phyloP scores from a whole-genome alignment of 2,888 invertebrate genomes.

The Taphrorychus bicolor region DNA sequence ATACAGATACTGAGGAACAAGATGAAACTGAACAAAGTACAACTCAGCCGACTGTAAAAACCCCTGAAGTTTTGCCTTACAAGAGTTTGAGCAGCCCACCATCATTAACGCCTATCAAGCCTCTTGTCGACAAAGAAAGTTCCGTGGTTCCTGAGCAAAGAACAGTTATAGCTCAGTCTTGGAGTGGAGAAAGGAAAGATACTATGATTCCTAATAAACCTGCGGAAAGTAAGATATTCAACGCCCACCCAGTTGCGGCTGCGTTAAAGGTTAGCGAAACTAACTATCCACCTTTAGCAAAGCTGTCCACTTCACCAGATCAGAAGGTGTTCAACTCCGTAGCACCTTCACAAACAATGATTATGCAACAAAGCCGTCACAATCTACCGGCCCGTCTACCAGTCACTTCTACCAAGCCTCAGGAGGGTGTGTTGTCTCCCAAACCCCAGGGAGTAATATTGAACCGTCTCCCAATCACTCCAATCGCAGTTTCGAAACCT shows the following conservation, averaged over 20 bases:
- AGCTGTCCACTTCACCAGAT: slow-evolving; percentile 25
- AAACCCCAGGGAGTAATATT: slow-evolving; percentile 50
- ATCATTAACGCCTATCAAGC: slow-evolving; percentile 56
- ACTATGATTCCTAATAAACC: slow-evolving; percentile 11
- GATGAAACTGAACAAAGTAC: slow-evolving; percentile 60
- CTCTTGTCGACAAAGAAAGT: slow-evolving; percentile 35
- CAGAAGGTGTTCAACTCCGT: background rate
- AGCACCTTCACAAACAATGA: background rate
- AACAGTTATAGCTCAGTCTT: slow-evolving; percentile 48
- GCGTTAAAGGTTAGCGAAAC: slow-evolving; percentile 48
- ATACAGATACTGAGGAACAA: slow-evolving; percentile 83
- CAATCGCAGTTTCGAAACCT: slow-evolving; percentile 67
- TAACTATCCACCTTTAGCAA: slow-evolving; percentile 44
- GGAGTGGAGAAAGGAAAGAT: slow-evolving; percentile 44
- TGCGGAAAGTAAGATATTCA: background rate
- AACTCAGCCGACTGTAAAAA: slow-evolving; percentile 58
- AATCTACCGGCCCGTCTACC: slow-evolving; percentile 51
- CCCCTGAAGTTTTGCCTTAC: slow-evolving; percentile 62
- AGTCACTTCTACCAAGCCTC: slow-evolving; percentile 44
- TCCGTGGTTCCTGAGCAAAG: slow-evolving; percentile 25
- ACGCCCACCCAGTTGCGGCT: slow-evolving; percentile 46
- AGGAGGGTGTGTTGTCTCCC: slow-evolving; percentile 38
- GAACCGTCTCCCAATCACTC: slow-evolving; percentile 66
- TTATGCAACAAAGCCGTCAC: slow-evolving; percentile 43
- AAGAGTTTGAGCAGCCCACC: slow-evolving; percentile 55